Percentiles rank a stretch among this genome's conserved stretches.
These are phyloP conservation scores for Decapterus maruadsi DNA, from an alignment of 2,797 vertebrate species.

Conservation along the genomic window DNA sequence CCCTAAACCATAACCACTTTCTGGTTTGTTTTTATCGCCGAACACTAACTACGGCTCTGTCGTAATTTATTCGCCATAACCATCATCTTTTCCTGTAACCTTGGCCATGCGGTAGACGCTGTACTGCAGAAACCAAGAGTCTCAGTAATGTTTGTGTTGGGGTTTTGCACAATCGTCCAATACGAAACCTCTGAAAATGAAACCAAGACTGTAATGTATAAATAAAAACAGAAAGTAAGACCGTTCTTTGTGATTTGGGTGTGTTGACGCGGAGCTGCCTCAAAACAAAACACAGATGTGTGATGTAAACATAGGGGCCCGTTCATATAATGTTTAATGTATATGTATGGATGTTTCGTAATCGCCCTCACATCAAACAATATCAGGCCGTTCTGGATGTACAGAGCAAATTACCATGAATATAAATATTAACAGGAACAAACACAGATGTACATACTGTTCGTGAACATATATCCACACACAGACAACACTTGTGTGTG, in stretches of 20 bases:
- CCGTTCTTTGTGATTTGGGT: neutral
- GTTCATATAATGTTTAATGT: conserved; percentile 36
- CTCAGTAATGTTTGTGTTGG: neutral
- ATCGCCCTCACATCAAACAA: conserved; percentile 40
- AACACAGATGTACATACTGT: conserved; percentile 75
- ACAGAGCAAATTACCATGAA: conserved; percentile 22
- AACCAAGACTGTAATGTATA: neutral
- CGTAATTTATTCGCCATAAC: neutral
- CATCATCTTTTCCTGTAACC: neutral
- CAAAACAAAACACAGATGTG: conserved; percentile 24
- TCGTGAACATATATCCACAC: conserved; percentile 62
- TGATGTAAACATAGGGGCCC: conserved; percentile 32
- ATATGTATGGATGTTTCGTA: conserved; percentile 30
- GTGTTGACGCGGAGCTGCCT: neutral
- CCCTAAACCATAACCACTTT: neutral
- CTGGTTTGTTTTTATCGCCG: neutral
- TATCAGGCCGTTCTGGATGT: conserved; percentile 32
- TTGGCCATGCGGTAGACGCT: too few relatives aligned
- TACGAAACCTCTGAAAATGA: neutral
- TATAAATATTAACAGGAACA: conserved; percentile 54
- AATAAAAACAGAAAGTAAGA: neutral
- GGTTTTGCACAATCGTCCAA: neutral
- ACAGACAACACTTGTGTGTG: conserved; percentile 64
- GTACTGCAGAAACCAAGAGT: neutral
- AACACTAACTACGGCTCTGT: neutral